Evolutionary conservation across 2,888 invertebrate genomes (phyloP), one percentile per base, ranked within the genome.

Genomic region (Polyommatus iphigenia): DNA sequence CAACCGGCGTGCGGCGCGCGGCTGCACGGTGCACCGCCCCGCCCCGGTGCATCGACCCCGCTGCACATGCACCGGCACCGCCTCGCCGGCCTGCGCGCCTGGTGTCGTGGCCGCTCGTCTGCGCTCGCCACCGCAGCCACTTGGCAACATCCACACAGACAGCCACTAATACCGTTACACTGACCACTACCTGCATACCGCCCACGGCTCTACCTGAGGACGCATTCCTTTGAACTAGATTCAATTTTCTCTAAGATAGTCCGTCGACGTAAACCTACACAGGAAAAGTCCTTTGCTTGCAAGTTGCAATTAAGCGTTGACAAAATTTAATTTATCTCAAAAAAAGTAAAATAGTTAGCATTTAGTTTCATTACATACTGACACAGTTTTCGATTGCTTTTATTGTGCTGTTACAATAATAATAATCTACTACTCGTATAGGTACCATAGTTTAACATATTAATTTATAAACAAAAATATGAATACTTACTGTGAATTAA

Each of bases 61-160:
- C 8, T 85, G 85, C 85, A 85, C 82, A 82, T 79, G 79, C 81
- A 82, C 82, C 81, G 76, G 79, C 83, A 88, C 80, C 85, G 83
- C 87, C 81, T 84, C 83, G 79, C 75, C 62, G 73, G 79, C 79
- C 88, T 94, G 92, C 75, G 81, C 85, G 87, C 94, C 94, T 93
- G 88, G 92, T 94, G 85, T 77, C 79, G 81, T 85, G 91, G 90
- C 89, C 92, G 89, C 89, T 85, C 83, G 82, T 78, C 83, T 83
- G 84, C 87, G 87, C 89, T 88, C 88, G 87, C 85, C 84, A 85
- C 86, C 86, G 88, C 84, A 90, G 86, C 91, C 92, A 92, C 92
- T 92, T 93, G 93, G 91, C 93, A 93, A 93, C 78, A 78, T 78
- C 62, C 71, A 57, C 87, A 87, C 82, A 84, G 81, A 85, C 87